phyloP scores from a whole-genome alignment of 2,888 invertebrate genomes.

The Lepidochrysops patricia region DNA sequence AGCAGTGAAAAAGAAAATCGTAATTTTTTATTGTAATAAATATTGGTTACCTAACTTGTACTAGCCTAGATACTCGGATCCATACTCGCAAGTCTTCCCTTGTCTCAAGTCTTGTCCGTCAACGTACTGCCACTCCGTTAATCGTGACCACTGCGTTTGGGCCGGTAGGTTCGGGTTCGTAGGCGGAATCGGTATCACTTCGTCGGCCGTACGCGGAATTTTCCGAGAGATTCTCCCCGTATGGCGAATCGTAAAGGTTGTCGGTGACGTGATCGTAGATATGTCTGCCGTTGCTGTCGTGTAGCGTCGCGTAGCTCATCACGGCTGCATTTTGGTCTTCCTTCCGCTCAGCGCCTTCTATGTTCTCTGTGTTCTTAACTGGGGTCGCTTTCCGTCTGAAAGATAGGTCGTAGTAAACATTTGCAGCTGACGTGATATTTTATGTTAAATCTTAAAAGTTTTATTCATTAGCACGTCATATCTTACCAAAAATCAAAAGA shows the following conservation, averaged over 20 bases:
- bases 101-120: slow-evolving; percentile 40
- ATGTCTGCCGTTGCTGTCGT: slow-evolving; percentile 76
- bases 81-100: too few species aligned
- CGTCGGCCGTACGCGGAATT: slow-evolving; percentile 61
- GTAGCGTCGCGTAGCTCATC: slow-evolving; percentile 90
- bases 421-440: too few species aligned
- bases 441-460: too few species aligned
- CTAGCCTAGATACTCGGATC: not conserved
- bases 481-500: too few species aligned
- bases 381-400: slow-evolving; percentile 87
- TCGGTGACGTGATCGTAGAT: slow-evolving; percentile 75
- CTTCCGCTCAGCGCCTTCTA: slow-evolving; percentile 88
- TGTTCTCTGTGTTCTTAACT: slow-evolving; percentile 91
- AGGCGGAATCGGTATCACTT: slow-evolving; percentile 66
- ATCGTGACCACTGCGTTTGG: slow-evolving; percentile 82
- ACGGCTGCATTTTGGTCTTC: slow-evolving; percentile 91
- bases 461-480: too few species aligned
- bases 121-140: slow-evolving; percentile 91
- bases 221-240: slow-evolving; percentile 74
- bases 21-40: not conserved
- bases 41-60: slow-evolving; percentile 16
- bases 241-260: slow-evolving; percentile 84
- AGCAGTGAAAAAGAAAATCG: not conserved
- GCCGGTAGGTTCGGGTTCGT: slow-evolving; percentile 80
- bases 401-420: not conserved